Percentiles rank a stretch among this genome's conserved stretches.
phyloP scores from a whole-genome alignment of 2,888 invertebrate genomes.

The Chymomyza procnemis region DNA sequence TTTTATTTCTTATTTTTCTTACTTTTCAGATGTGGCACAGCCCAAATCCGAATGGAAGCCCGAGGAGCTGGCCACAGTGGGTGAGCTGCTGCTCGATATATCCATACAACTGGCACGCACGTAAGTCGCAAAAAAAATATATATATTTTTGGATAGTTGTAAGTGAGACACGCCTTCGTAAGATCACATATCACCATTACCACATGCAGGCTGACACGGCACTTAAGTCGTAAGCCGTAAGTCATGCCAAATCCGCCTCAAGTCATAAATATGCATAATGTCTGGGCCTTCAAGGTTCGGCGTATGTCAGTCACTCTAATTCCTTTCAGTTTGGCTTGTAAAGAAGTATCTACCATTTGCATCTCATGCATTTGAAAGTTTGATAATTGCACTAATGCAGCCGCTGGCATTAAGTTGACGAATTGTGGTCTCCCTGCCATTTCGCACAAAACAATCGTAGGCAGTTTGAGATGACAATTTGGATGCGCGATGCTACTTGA shows the following conservation, averaged over 20 bases:
- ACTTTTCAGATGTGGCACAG: constrained; percentile 90
- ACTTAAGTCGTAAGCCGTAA: constrained; percentile 44
- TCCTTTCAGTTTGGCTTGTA: background rate
- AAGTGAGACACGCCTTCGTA: constrained; percentile 45
- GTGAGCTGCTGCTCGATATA: constrained; percentile 91
- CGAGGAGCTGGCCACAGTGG: constrained; percentile 91
- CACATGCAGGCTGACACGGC: constrained; percentile 56
- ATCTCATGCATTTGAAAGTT: constrained; percentile 49
- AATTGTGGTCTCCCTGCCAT: constrained; percentile 36
- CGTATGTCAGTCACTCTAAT: constrained; percentile 3
- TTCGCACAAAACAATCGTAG: background rate
- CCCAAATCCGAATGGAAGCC: constrained; percentile 91
- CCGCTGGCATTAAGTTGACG: constrained; percentile 29
- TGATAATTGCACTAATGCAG: constrained; percentile 42
- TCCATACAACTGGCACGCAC: constrained; percentile 89
- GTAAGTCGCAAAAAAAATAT: constrained; percentile 81
- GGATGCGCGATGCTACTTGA: constrained; percentile 14
- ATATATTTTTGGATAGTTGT: constrained; percentile 62
- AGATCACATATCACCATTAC: constrained; percentile 44
- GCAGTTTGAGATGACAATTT: background rate
- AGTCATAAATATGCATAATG: constrained; percentile 52
- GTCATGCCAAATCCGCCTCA: constrained; percentile 37
- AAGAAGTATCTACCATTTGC: background rate
- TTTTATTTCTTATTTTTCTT: constrained; percentile 41
- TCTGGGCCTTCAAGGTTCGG: constrained; percentile 49